Base-by-base conservation (phyloP, 1,140 invertebrate genomes). In the Ruditapes philippinarum region DNA sequence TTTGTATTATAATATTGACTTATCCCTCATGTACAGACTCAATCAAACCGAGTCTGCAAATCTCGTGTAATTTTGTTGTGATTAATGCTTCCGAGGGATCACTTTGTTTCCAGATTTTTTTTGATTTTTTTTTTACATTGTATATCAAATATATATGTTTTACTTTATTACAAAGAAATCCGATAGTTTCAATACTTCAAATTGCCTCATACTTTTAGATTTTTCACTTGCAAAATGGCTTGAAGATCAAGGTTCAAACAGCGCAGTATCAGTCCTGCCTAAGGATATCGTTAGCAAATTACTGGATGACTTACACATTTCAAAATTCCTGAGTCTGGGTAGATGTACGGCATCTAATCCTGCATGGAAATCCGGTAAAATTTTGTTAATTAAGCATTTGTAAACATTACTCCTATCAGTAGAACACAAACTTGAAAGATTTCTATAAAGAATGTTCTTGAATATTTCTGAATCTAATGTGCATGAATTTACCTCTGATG, bases 181-280 rank as follows among this genome's bases (percentile, higher is more conserved):
- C n/a, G n/a, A n/a, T n/a, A n/a, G n/a, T n/a, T n/a, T n/a, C n/a
- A n/a, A n/a, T n/a, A n/a, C n/a, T n/a, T n/a, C n/a, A n/a, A n/a
- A n/a, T n/a, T n/a, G n/a, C n/a, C n/a, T n/a, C n/a, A n/a, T n/a
- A n/a, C n/a, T n/a, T n/a, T n/a, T n/a, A 80, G 78, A 80, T 19
- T 80, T 57, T 80, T 80, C 78, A 36, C 45, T 80, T n/a, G 22
- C 54, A 14, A 80, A 80, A 42, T 80, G 78, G 78, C 25, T 80
- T 36, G 25, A 1, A 3, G 38, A 57, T 22, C 3, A 33, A 25
- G 33, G 49, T 12, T 36, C n/a, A 1, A 60, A 11, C 28, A 25
- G 5, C 9, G 33, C 2, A n/a, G 25, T 25, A 5, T 9, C 19
- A 9, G n/a, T 36, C 36, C 51, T 80, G 22, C 25, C 38, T 22